phyloP scores from a whole-genome alignment of 2,113 vertebrate genomes.

The Trogon surrucura region DNA sequence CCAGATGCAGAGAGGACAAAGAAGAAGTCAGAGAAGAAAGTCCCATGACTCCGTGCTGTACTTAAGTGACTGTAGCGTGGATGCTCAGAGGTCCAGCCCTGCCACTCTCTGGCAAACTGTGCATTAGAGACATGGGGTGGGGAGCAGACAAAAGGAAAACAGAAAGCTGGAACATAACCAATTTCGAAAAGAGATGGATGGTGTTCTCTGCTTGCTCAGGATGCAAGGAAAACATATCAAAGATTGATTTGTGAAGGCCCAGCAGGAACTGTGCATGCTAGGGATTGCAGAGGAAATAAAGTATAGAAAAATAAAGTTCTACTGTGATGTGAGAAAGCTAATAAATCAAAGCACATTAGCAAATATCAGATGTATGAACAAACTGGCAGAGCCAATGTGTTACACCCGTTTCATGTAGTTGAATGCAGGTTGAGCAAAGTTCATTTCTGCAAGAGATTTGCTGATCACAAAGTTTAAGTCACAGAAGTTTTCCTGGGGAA shows the following conservation, averaged over 20 bases:
- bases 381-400: not conserved
- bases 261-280: constrained; percentile 37
- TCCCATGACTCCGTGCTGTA: not conserved
- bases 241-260: constrained; percentile 45
- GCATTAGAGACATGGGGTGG: not conserved
- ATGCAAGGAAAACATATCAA: not conserved
- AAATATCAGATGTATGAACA: constrained; percentile 46
- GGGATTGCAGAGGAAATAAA: constrained; percentile 30
- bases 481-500: not conserved
- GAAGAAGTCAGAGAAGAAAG: not conserved
- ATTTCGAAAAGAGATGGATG: constrained; percentile 19
- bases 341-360: constrained; percentile 49
- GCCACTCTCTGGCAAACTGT: too few species aligned
- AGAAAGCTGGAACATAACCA: not conserved
- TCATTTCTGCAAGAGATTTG: not conserved
- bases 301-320: not conserved
- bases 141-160: not conserved
- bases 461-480: not conserved
- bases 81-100: not conserved
- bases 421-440: constrained; percentile 12
- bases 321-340: not conserved
- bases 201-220: not conserved
- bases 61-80: not conserved
- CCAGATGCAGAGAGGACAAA: not conserved
- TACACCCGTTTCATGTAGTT: not conserved